Evolutionary conservation across 2,888 invertebrate genomes (phyloP).

Genomic region (Monopis laevigella): DNA sequence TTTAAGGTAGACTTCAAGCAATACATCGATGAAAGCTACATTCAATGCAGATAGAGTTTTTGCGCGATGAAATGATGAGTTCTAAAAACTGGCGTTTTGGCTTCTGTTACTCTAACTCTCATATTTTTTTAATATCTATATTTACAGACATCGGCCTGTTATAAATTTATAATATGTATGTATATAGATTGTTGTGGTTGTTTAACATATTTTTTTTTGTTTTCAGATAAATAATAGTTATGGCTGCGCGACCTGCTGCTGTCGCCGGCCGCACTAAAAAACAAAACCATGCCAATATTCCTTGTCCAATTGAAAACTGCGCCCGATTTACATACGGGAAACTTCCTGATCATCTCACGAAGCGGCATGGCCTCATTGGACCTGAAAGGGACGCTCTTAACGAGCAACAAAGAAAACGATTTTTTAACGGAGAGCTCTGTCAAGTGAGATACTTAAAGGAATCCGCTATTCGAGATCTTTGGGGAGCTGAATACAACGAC

Average conservation of each 20-base stretch:
- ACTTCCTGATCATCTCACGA: slow-evolving; percentile 59
- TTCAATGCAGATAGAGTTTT: too few relatives aligned
- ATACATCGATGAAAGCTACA: too few relatives aligned
- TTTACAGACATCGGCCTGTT: too few relatives aligned
- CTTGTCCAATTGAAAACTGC: slow-evolving; percentile 63
- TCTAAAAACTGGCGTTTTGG: too few relatives aligned
- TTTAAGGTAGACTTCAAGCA: too few relatives aligned
- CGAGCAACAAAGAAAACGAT: slow-evolving; percentile 59
- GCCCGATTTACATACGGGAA: slow-evolving; percentile 63
- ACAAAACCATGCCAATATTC: slow-evolving; percentile 63
- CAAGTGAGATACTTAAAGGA: slow-evolving; percentile 61
- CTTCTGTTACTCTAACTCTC: too few relatives aligned
- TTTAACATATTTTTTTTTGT: neutral
- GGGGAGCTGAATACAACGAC: slow-evolving; percentile 60
- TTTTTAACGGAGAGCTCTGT: slow-evolving; percentile 64
- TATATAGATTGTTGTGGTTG: too few relatives aligned
- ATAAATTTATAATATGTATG: too few relatives aligned
- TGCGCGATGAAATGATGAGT: too few relatives aligned
- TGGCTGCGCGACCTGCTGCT: slow-evolving; percentile 31
- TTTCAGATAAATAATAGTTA: slow-evolving; percentile 3
- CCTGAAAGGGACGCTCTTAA: slow-evolving; percentile 57
- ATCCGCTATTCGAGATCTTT: slow-evolving; percentile 59
- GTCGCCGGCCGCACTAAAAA: slow-evolving; percentile 51
- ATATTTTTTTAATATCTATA: too few relatives aligned
- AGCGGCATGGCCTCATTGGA: slow-evolving; percentile 58